These are phyloP conservation scores for Bactericera cockerelli DNA, from an alignment of 1,140 invertebrate genomes.

Conservation along the genomic window DNA sequence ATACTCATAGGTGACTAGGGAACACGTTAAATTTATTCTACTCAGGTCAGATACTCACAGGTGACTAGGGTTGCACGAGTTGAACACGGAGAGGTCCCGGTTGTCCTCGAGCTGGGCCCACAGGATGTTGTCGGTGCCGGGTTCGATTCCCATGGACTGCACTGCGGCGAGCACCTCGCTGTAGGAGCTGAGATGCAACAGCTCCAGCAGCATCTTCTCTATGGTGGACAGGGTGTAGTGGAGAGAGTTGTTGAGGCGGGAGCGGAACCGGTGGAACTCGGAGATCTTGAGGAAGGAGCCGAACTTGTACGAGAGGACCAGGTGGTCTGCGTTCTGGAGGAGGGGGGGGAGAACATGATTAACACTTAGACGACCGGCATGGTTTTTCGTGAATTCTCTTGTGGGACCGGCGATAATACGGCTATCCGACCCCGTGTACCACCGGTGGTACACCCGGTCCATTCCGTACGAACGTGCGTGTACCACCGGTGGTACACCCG, in stretches of 20 bases:
- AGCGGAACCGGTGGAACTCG: conserved; percentile 74
- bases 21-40: no score
- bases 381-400: no score
- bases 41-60: not conserved
- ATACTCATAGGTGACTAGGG: no score
- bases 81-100: not conserved
- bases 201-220: conserved; percentile 62
- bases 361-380: no score
- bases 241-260: conserved; percentile 63
- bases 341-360: no score
- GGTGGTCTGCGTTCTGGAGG: conserved; percentile 70
- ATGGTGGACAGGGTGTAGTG: conserved; percentile 59
- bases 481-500: no score
- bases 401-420: no score
- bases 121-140: not conserved
- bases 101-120: not conserved
- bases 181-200: conserved; percentile 34
- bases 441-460: no score
- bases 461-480: no score
- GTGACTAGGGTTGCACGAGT: conserved; percentile 2
- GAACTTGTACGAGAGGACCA: conserved; percentile 83
- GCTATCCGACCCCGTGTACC: no score
- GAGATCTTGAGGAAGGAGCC: conserved; percentile 84
- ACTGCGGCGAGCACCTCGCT: not conserved
- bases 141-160: not conserved